Evolutionary conservation across 2,888 invertebrate species (phyloP).

Genomic region (Ormyrus pomaceus): DNA sequence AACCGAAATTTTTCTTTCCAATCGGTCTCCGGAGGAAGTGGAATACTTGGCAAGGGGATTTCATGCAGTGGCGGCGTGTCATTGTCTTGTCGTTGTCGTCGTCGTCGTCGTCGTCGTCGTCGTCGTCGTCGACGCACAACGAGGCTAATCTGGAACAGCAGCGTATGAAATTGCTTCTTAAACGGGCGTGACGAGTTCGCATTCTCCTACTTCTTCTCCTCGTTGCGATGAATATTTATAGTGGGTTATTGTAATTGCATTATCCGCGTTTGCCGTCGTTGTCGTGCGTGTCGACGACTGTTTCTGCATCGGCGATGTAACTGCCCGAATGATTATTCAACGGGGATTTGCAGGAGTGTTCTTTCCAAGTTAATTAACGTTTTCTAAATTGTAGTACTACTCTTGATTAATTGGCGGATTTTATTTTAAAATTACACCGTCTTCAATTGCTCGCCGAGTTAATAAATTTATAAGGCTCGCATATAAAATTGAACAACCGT

Average conservation of each 20-base stretch:
- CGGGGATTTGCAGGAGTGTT: no score
- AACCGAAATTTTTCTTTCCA: neutral
- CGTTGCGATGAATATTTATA: conserved; percentile 45
- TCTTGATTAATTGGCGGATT: no score
- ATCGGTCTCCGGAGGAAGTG: no score
- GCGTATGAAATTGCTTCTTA: conserved; percentile 43
- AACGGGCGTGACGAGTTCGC: conserved; percentile 42
- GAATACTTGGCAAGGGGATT: neutral
- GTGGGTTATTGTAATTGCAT: conserved; percentile 43
- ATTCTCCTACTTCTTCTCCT: conserved; percentile 14
- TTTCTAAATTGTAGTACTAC: no score
- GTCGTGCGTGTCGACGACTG: conserved; percentile 2
- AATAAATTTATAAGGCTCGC: no score
- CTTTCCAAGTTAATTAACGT: no score
- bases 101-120: neutral
- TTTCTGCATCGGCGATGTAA: neutral
- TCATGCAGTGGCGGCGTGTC: neutral
- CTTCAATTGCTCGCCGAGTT: neutral
- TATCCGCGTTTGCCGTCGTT: conserved; percentile 12
- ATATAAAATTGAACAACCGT: no score
- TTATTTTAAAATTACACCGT: no score
- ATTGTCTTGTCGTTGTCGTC: neutral
- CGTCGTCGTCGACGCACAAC: conserved; percentile 5
- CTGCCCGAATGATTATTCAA: neutral
- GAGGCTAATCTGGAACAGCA: conserved; percentile 37